Evolutionary conservation across 2,888 invertebrate genomes (phyloP).

Genomic region (Cancer borealis): DNA sequence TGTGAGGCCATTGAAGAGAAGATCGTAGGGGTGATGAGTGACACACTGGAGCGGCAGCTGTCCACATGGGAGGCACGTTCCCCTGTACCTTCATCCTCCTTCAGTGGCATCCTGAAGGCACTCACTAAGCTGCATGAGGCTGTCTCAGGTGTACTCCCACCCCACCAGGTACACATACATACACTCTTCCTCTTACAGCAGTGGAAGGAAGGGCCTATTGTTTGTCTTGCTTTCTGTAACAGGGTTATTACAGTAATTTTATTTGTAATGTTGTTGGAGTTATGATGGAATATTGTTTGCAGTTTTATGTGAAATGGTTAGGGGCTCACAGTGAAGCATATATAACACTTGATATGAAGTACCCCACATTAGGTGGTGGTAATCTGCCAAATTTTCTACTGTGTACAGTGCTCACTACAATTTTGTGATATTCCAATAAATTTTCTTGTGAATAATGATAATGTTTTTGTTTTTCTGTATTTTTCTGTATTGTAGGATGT

Average conservation of each 20-base stretch:
- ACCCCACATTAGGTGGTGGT: too few species aligned
- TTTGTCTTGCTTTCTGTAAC: background rate
- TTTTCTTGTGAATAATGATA: too few species aligned
- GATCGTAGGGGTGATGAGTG: conserved; percentile 75
- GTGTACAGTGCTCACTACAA: too few species aligned
- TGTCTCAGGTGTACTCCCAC: conserved; percentile 72
- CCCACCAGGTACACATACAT: conserved; percentile 64
- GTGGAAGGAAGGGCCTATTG: background rate
- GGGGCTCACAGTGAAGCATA: background rate
- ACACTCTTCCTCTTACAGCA: background rate
- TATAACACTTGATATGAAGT: background rate
- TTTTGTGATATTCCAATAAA: too few species aligned
- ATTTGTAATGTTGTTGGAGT: background rate
- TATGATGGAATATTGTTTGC: background rate
- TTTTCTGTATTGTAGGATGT: too few species aligned
- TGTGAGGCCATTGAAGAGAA: conserved; percentile 76
- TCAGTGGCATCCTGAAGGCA: conserved; percentile 74
- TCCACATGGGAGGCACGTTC: conserved; percentile 77
- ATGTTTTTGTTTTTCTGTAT: too few species aligned
- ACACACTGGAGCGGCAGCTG: conserved; percentile 74
- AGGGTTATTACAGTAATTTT: background rate
- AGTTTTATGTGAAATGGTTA: background rate
- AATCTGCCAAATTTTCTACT: too few species aligned
- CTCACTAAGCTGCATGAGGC: conserved; percentile 77
- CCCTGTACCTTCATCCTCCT: conserved; percentile 76